These are phyloP conservation scores for Brachyrhaphis roseni DNA, from an alignment of 2,797 vertebrate species.

Conservation along the genomic window DNA sequence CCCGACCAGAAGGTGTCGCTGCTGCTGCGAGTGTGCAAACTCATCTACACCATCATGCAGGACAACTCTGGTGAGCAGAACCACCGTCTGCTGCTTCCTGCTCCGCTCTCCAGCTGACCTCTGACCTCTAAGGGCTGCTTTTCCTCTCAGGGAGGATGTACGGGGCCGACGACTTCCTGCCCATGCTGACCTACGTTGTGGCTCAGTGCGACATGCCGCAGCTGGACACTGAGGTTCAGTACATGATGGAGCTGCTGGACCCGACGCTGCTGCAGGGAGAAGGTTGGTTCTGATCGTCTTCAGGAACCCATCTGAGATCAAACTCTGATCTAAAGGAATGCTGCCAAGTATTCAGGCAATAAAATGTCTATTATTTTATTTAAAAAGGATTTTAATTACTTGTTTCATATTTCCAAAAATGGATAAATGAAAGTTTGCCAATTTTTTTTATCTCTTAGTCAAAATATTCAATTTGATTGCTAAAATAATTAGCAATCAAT, in stretches of 20 bases:
- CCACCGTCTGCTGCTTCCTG: not conserved
- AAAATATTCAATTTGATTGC: no score
- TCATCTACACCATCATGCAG: conserved; percentile 98
- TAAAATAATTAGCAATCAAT: no score
- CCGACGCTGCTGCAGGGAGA: conserved; percentile 93
- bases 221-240: conserved; percentile 93
- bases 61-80: conserved; percentile 90
- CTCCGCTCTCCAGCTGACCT: not conserved
- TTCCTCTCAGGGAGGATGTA: conserved; percentile 90
- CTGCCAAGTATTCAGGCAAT: no score
- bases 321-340: not conserved
- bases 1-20: conserved; percentile 96
- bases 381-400: no score
- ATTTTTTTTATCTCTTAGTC: no score
- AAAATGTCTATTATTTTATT: no score
- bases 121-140: not conserved
- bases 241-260: conserved; percentile 98
- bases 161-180: conserved; percentile 96
- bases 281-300: conserved; percentile 80
- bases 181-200: conserved; percentile 93
- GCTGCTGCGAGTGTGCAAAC: conserved; percentile 93
- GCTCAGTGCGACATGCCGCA: conserved; percentile 96
- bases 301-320: not conserved
- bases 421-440: no score
- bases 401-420: no score